Percentiles rank a stretch among this genome's conserved stretches.
Evolutionary conservation across 2,113 vertebrate species (phyloP).

Genomic region (Nipponia nippon): DNA sequence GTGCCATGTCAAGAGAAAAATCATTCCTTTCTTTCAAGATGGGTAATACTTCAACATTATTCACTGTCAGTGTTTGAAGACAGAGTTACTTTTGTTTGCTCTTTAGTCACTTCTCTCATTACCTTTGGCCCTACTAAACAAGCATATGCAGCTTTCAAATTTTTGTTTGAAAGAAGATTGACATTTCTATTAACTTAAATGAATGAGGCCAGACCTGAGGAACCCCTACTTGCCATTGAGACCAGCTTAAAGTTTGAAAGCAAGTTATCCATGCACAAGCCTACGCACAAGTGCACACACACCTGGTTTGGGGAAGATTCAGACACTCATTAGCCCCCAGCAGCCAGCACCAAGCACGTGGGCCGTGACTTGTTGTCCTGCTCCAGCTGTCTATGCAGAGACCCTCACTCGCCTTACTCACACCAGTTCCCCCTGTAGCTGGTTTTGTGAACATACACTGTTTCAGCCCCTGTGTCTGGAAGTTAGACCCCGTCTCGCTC

Average conservation of each 20-base stretch:
- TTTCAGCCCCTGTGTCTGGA: not conserved
- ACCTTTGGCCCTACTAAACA: not conserved
- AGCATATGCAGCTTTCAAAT: not conserved
- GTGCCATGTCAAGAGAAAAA: not conserved
- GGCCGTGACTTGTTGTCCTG: fast-evolving
- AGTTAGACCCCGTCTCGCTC: not conserved
- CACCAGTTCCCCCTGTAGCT: not conserved
- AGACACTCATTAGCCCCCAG: fast-evolving
- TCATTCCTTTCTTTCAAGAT: not conserved
- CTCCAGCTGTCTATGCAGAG: not conserved
- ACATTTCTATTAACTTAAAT: not conserved
- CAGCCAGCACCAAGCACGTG: not conserved
- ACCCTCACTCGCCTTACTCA: not conserved
- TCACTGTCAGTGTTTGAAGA: not conserved
- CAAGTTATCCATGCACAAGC: not conserved
- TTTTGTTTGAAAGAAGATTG: not conserved
- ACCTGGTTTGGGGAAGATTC: not conserved
- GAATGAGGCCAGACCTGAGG: not conserved
- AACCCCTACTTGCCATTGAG: fast-evolving
- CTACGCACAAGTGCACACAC: fast-evolving
- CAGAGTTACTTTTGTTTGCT: not conserved
- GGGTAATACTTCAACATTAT: not conserved
- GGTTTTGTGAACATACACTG: fast-evolving
- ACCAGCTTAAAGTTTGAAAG: not conserved
- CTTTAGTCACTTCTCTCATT: not conserved